A percentile compares a stretch with the other conserved stretches of the same genome.
Evolutionary conservation across 2,113 vertebrate species (phyloP).

Genomic region (Eclectus roratus): DNA sequence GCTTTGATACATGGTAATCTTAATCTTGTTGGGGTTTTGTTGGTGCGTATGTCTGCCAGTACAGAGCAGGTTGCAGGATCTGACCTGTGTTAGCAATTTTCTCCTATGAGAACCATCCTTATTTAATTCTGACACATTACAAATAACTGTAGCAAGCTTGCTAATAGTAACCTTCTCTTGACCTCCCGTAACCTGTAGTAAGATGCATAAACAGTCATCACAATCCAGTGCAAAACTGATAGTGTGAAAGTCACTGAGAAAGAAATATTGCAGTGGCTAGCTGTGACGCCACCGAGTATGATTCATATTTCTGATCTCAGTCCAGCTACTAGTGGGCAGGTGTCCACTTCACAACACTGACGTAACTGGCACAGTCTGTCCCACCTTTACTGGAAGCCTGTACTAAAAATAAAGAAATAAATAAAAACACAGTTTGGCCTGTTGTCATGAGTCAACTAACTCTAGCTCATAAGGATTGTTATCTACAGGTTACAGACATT

Average conservation of each 20-base stretch:
- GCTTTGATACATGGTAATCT: not conserved
- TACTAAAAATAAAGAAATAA: slow-evolving; percentile 42
- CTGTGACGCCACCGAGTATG: not conserved
- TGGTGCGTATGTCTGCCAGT: not conserved
- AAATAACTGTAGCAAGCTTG: not conserved
- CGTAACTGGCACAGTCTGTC: not conserved
- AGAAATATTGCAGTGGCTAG: slow-evolving; percentile 9
- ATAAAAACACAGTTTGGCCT: not conserved
- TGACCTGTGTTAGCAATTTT: not conserved
- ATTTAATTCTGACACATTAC: not conserved
- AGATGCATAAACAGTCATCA: slow-evolving; percentile 12
- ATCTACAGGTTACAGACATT: not conserved
- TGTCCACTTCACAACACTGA: slow-evolving; percentile 31
- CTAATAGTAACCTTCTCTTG: not conserved
- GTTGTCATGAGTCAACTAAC: not conserved
- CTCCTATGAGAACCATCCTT: not conserved
- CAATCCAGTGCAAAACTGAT: slow-evolving; percentile 13
- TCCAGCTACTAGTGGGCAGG: slow-evolving; percentile 41
- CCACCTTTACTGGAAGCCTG: slow-evolving; percentile 18
- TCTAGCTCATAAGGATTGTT: not conserved
- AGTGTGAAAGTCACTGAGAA: slow-evolving; percentile 25
- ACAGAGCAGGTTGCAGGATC: not conserved
- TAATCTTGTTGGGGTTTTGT: not conserved
- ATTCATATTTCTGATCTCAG: slow-evolving; percentile 43
- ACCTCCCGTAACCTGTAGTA: slow-evolving; percentile 22